A percentile compares a stretch with the other conserved stretches of the same genome.
phyloP scores from a whole-genome alignment of 2,113 vertebrate species.

The Notothenia coriiceps region DNA sequence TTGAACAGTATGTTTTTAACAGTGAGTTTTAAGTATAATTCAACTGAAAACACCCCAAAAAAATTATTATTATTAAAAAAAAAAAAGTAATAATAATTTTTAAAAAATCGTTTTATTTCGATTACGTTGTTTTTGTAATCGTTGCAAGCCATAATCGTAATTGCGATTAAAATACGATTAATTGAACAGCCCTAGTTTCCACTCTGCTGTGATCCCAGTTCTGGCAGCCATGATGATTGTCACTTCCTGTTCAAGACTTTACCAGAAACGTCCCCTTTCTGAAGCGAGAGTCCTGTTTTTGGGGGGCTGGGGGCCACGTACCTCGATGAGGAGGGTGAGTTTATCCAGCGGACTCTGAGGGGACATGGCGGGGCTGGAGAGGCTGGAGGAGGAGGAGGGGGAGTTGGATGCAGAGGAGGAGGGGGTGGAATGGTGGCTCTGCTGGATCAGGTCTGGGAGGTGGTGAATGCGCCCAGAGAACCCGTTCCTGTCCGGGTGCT shows the following conservation, averaged over 20 bases:
- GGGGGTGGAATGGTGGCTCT: constrained; percentile 98
- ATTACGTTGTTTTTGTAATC: too few relatives aligned
- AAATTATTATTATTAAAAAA: too few relatives aligned
- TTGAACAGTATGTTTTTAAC: too few relatives aligned
- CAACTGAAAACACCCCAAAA: too few relatives aligned
- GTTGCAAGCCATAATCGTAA: too few relatives aligned
- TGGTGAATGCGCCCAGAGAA: constrained; percentile 97
- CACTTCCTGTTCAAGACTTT: background rate
- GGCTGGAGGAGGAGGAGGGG: constrained; percentile 96
- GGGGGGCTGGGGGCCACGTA: constrained; percentile 85
- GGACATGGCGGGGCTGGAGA: constrained; percentile 96
- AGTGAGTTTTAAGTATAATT: too few relatives aligned
- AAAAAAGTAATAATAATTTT: too few relatives aligned
- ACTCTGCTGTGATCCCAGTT: too few relatives aligned
- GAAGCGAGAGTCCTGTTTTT: constrained; percentile 48
- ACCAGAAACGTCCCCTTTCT: background rate
- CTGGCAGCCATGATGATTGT: background rate
- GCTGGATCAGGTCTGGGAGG: constrained; percentile 99
- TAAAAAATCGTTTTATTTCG: too few relatives aligned
- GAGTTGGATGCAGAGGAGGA: constrained; percentile 87
- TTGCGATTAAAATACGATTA: too few relatives aligned
- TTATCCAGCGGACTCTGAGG: constrained; percentile 98
- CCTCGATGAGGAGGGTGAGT: constrained; percentile 93
- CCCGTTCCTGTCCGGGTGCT: constrained; percentile 95
- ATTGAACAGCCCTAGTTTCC: too few relatives aligned